phyloP scores from a whole-genome alignment of 2,113 vertebrate species.

The Gymnarchus niloticus region DNA sequence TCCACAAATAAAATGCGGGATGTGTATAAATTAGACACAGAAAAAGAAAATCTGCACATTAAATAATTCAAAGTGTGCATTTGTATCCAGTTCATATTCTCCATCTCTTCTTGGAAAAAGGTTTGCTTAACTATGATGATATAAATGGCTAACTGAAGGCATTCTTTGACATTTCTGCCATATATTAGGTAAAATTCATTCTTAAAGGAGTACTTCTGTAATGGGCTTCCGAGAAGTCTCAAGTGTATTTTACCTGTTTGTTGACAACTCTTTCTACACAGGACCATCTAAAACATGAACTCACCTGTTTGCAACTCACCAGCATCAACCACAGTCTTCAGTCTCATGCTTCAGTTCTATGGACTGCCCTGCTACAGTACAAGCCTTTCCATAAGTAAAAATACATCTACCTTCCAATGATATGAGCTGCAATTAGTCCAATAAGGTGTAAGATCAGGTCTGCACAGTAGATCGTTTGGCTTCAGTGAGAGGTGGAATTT shows the following conservation, averaged over 20 bases:
- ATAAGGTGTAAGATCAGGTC: neutral
- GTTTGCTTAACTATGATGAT: neutral
- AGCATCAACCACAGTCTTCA: neutral
- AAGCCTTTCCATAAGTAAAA: neutral
- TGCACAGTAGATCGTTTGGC: neutral
- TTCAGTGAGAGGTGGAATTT: neutral
- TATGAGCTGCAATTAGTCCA: neutral
- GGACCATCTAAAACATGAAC: neutral
- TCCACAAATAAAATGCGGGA: neutral
- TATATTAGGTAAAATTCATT: neutral
- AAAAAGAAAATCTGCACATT: neutral
- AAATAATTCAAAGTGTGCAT: slow-evolving; percentile 4
- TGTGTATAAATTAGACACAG: neutral
- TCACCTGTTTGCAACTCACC: too few relatives aligned
- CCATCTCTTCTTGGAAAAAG: too few relatives aligned
- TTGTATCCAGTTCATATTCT: neutral
- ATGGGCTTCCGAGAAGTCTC: neutral
- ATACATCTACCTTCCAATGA: neutral
- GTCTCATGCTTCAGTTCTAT: too few relatives aligned
- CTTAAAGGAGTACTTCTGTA: neutral
- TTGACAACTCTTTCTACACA: neutral
- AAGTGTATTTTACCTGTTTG: neutral
- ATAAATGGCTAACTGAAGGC: neutral
- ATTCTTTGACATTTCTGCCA: neutral
- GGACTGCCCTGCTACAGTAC: neutral